A percentile compares a stretch with the other conserved stretches of the same genome.
These are phyloP conservation scores for Lapara coniferarum DNA, from an alignment of 2,888 invertebrate species.

Conservation along the genomic window DNA sequence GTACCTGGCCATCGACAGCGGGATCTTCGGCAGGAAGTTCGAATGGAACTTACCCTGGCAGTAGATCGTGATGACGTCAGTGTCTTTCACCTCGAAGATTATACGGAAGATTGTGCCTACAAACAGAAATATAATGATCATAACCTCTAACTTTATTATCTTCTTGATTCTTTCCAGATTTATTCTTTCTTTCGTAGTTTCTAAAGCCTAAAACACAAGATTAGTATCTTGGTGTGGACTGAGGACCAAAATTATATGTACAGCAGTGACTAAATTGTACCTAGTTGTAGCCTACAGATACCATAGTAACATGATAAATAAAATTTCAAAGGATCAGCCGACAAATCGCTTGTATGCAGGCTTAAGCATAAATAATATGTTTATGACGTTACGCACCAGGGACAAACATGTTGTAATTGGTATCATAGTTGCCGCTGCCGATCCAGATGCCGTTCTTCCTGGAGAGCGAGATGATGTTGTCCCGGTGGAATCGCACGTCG, in stretches of 20 bases:
- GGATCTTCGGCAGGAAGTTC: conserved; percentile 78
- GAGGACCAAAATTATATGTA: too few relatives aligned
- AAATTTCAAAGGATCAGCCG: too few relatives aligned
- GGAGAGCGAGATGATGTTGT: conserved; percentile 76
- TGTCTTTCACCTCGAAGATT: conserved; percentile 76
- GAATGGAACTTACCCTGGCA: conserved; percentile 80
- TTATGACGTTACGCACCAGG: conserved; percentile 54
- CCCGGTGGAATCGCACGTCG: conserved; percentile 75
- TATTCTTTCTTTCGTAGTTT: too few relatives aligned
- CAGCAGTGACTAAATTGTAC: too few relatives aligned
- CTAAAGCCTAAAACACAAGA: too few relatives aligned
- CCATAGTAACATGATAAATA: too few relatives aligned
- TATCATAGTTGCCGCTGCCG: conserved; percentile 77
- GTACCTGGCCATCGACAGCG: conserved; percentile 69
- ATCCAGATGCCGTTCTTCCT: conserved; percentile 78
- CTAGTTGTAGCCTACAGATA: too few relatives aligned
- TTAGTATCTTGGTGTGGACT: too few relatives aligned
- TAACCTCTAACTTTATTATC: too few relatives aligned
- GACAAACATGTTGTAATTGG: conserved; percentile 80
- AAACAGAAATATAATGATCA: background rate
- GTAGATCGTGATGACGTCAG: conserved; percentile 78
- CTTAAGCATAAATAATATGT: too few relatives aligned
- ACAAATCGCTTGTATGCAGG: too few relatives aligned
- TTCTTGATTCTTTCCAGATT: too few relatives aligned
- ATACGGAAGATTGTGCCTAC: conserved; percentile 76